Evolutionary conservation across 2,113 vertebrate genomes (phyloP), one percentile per base, ranked within the genome.

Genomic region (Cyanoramphus novaezelandiae): DNA sequence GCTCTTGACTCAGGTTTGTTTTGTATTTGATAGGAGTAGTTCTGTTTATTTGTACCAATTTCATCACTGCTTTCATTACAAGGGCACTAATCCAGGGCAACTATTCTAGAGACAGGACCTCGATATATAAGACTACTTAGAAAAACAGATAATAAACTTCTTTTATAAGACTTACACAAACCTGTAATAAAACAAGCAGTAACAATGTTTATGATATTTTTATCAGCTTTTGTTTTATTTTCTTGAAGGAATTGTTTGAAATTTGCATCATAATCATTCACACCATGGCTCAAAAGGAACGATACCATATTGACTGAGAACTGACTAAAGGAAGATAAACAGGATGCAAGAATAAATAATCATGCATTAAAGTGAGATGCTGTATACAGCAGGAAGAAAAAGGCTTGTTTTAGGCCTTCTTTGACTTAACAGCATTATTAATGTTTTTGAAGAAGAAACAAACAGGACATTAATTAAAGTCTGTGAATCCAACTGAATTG

Each of bases 221-320:
- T 86, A 92, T 90, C 88, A 80, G 53, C 17, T 77, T 95, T 92
- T 94, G 37, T 50, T 95, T 86, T 89, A 89, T 93, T 92, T 96
- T 89, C 50, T 88, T 86, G 31, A 25, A 92, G 69, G 57, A 86
- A 88, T 86, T 93, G 44, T 71, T 85, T 88, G 53, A 92, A 84
- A 86, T 95, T 93, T 93, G 49, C 80, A 93, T 92, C 77, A 79
- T 57, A 80, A 65, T 83, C 59, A 67, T 59, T 94, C 86, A 67
- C 50, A 76, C 11, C 17, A 37, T 5, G 2, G 28, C 57, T 94
- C 69, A 85, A 75, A 70, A 89, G 33, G 76, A 95, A 72, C 0
- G 0, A n/a, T 86, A 64, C 55, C 37, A 41, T 64, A 39, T 64
- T 90, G 84, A 94, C 49, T 91, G 82, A 96, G 69, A 92, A 90